Evolutionary conservation across 2,797 vertebrate genomes (phyloP), one percentile per base, ranked within the genome.

Genomic region (Sebastes taczanowskii): DNA sequence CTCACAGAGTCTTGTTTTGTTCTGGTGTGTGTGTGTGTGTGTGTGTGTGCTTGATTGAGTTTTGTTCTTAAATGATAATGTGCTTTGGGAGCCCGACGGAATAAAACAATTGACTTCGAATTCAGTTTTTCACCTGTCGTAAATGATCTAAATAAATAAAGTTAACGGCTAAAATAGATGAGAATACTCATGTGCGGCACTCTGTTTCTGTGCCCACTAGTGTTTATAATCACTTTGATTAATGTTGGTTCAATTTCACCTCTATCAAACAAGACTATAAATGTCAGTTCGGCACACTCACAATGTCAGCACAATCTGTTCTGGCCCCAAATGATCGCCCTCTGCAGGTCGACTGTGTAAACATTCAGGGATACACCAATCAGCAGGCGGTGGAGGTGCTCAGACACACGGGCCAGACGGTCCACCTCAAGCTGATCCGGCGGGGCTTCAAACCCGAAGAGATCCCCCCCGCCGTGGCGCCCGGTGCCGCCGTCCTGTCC

Each of bases 341-440:
- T 29, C 82, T 93, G 76, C 90, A 99, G 99, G 99, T 99, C 14
- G 98, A 99, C 59, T 96, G 98, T n/a, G 95, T 97, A 78, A 97
- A 98, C 94, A 98, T 99, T 94, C 98, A 98, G 85, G 97, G 97
- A 69, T 98, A 97, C 95, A 98, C 97, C 86, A 99, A 99, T 89
- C 99, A 99, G 65, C 97, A 99, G 94, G 98, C 99, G 6, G 99
- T 99, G 80, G 99, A 99, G 0, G 96, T 99, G 49, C 91, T 99
- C 72, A 92, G 97, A 32, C 97, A 97, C 93, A 99, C 99, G 0
- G 96, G 98, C 72, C 98, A 99, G 87, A 97, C 95, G 0, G 98
- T 99, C 71, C 94, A 89, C 18, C 97, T 99, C 14, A 97, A 96
- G 61, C 95, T 99, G 75, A 94, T 98, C 85, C 95, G 97, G 53